Conservation (phyloP, 2,888 invertebrate genomes). For the Hedya salicella region DNA sequence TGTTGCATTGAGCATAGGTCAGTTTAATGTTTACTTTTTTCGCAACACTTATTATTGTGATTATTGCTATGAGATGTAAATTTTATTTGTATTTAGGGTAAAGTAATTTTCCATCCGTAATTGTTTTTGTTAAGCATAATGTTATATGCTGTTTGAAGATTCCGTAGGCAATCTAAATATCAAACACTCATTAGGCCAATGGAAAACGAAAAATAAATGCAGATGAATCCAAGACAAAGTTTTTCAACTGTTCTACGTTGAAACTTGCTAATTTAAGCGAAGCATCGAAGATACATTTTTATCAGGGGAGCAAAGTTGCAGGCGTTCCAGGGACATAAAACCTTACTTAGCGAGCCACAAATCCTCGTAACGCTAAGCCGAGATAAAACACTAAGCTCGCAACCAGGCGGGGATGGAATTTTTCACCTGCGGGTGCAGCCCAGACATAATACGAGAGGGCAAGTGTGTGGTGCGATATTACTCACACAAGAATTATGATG, state of each 20-base stretch:
- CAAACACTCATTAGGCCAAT: not conserved
- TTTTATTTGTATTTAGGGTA: not conserved
- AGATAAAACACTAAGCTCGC: constrained; percentile 84
- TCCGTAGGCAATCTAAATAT: not conserved
- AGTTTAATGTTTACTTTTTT: constrained; percentile 47
- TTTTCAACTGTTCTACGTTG: not conserved
- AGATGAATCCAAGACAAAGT: not conserved
- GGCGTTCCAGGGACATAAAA: constrained; percentile 80
- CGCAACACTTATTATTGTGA: constrained; percentile 3
- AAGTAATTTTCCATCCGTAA: not conserved
- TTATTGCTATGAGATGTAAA: not conserved
- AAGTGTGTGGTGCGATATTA: constrained; percentile 74
- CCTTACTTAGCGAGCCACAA: constrained; percentile 84
- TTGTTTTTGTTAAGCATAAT: not conserved
- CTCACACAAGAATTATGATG: constrained; percentile 78
- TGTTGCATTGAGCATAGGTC: constrained; percentile 42
- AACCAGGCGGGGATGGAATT: constrained; percentile 76
- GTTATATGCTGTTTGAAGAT: not conserved
- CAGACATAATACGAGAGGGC: constrained; percentile 50
- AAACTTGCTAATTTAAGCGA: constrained; percentile 50
- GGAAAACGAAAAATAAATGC: constrained; percentile 1
- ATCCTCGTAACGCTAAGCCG: constrained; percentile 84
- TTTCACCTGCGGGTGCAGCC: constrained; percentile 75
- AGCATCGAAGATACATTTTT: constrained; percentile 69
- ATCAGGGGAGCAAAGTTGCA: constrained; percentile 77